Evolutionary conservation across 2,888 invertebrate species (phyloP), one percentile per base, ranked within the genome.

Genomic region (Cancer borealis): DNA sequence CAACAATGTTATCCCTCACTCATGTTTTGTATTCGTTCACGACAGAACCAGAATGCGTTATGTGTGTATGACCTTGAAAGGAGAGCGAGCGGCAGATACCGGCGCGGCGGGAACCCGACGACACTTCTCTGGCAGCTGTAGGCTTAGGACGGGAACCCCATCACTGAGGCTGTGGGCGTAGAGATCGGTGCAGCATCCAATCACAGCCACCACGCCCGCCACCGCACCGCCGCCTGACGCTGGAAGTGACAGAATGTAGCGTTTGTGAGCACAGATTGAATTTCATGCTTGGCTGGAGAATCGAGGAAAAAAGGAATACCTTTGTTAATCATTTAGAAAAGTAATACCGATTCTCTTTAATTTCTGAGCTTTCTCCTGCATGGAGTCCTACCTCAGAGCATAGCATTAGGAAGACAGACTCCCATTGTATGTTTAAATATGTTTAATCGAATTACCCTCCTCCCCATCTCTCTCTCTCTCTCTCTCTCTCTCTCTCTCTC

Each of bases 11-110:
- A 73, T 73, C n/a, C n/a, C 73, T 26, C 26, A 21, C 73, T 73
- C 73, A 10, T 26, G 26, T 73, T 73, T n/a, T 4, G 26, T 26
- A n/a, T 4, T 73, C n/a, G 73, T 5, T 73, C 73, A n/a, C 26
- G 73, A 26, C 26, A 26, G 30, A 84, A 84, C 84, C 30, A 30
- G 84, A 84, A 84, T 39, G 39, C 84, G 84, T 39, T 21, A 84
- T 84, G 84, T 84, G 84, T 84, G 6, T 84, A 30, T 84, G 84
- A 84, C 84, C 84, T 84, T 84, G 84, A 39, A 39, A 39, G 84
- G 84, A 84, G 84, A 39, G 39, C 84, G 39, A 39, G 10, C 39
- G 1, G 39, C n/a, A 17, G 84, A 39, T 39, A 12, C 30, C 39
- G 84, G 84, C 14, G 39, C 84, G 39, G 84, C 84, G 39, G 39